A percentile compares a stretch with the other conserved stretches of the same genome.
Evolutionary conservation across 2,888 invertebrate genomes (phyloP).

Genomic region (Ecliptopera silaceata): DNA sequence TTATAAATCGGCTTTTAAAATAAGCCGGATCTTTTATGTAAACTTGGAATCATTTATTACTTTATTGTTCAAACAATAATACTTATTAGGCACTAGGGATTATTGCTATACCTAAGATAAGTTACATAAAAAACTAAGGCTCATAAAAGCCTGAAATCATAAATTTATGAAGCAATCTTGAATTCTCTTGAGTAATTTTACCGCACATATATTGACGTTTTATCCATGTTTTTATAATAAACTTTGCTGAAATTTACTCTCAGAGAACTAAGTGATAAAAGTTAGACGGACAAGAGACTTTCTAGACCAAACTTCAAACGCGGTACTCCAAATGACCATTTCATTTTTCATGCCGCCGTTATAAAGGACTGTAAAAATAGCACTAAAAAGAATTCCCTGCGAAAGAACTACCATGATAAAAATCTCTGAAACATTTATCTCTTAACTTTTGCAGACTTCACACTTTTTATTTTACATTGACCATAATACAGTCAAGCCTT

Average conservation of each 20-base stretch:
- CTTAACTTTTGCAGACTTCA: constrained; percentile 54
- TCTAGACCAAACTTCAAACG: constrained; percentile 22
- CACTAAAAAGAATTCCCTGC: constrained; percentile 39
- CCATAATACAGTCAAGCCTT: constrained; percentile 60
- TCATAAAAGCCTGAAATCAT: too few species aligned
- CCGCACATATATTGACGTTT: neutral
- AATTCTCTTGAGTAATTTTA: neutral
- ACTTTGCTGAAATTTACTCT: constrained; percentile 4
- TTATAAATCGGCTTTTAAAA: constrained; percentile 2
- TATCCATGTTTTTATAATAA: constrained; percentile 6
- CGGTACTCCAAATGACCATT: constrained; percentile 37
- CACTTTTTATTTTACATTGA: constrained; percentile 58
- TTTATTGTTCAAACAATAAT: too few species aligned
- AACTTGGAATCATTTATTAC: neutral
- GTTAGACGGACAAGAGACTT: constrained; percentile 20
- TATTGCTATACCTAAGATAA: too few species aligned
- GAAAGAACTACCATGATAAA: constrained; percentile 48
- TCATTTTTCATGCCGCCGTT: constrained; percentile 44
- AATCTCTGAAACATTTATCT: constrained; percentile 66
- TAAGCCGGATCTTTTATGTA: neutral
- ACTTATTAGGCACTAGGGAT: too few species aligned
- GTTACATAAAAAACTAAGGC: neutral
- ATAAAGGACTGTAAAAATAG: constrained; percentile 47
- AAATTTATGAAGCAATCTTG: neutral
- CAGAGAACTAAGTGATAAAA: constrained; percentile 8